Percentiles rank a stretch among this genome's conserved stretches.
phyloP scores from a whole-genome alignment of 2,888 invertebrate species.

The Drosophila cyrtoloma region DNA sequence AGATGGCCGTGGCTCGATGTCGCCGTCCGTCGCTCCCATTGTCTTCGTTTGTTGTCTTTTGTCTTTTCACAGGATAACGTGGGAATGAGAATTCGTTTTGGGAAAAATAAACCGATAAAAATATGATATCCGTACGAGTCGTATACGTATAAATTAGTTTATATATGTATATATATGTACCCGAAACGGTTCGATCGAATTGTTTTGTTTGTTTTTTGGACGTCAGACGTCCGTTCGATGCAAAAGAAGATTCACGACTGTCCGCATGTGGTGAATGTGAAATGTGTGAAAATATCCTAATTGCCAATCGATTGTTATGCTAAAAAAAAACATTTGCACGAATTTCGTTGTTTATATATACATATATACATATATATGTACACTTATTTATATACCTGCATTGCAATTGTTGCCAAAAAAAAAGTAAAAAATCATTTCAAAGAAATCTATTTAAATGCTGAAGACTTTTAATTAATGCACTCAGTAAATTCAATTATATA shows the following conservation, averaged over 20 bases:
- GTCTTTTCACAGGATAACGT: constrained; percentile 73
- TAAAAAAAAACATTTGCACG: constrained; percentile 52
- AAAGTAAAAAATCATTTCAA: constrained; percentile 61
- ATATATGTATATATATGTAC: constrained; percentile 51
- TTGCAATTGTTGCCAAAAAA: constrained; percentile 76
- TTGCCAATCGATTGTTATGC: constrained; percentile 63
- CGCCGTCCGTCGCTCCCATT: constrained; percentile 85
- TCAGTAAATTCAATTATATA: constrained; percentile 72
- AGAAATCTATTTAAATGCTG: constrained; percentile 66
- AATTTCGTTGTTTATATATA: constrained; percentile 38
- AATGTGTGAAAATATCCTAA: constrained; percentile 65
- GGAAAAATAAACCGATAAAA: constrained; percentile 68
- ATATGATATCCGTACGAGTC: constrained; percentile 71
- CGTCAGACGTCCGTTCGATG: constrained; percentile 84
- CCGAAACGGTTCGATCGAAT: constrained; percentile 78
- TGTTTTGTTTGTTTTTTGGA: constrained; percentile 49
- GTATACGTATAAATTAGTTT: constrained; percentile 54
- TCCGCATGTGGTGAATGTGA: constrained; percentile 66
- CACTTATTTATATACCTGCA: constrained; percentile 36
- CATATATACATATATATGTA: constrained; percentile 10
- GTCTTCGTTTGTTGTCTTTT: constrained; percentile 59
- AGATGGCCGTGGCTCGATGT: constrained; percentile 80
- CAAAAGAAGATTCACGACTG: constrained; percentile 85
- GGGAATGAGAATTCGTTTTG: constrained; percentile 61
- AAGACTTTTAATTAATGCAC: constrained; percentile 64